Percentiles rank a stretch among this genome's conserved stretches.
Evolutionary conservation across 2,888 invertebrate species (phyloP).

Genomic region (Dorcus hopei): DNA sequence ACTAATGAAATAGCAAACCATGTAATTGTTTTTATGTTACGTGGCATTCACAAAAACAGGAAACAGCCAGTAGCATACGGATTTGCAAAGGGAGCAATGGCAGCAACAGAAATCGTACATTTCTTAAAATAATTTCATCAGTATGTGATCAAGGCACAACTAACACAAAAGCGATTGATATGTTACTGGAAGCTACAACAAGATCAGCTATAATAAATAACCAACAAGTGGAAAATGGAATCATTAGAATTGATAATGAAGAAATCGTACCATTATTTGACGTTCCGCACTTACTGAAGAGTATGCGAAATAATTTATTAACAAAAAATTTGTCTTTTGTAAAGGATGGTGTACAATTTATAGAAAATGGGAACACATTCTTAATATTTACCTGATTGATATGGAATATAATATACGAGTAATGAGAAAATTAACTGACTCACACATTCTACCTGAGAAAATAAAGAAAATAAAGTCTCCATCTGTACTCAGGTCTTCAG

Average conservation of each 20-base stretch:
- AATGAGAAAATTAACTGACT: constrained; percentile 19
- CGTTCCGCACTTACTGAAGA: constrained; percentile 16
- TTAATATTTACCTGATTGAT: constrained; percentile 18
- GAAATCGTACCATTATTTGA: constrained; percentile 21
- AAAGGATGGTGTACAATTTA: not conserved
- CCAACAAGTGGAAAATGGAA: no score
- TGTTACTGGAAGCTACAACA: not conserved
- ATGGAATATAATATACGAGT: constrained; percentile 12
- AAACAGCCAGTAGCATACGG: not conserved
- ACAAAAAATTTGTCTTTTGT: constrained; percentile 19
- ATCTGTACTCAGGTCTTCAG: constrained; percentile 25
- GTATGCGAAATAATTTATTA: constrained; percentile 21
- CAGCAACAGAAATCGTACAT: not conserved
- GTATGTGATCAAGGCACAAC: not conserved
- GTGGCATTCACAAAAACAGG: not conserved
- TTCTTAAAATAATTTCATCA: not conserved
- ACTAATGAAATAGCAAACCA: constrained; percentile 1
- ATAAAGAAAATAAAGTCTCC: constrained; percentile 27
- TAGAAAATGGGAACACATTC: constrained; percentile 23
- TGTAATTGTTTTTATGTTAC: not conserved
- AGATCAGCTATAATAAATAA: not conserved
- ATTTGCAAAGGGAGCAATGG: not conserved
- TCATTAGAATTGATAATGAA: no score
- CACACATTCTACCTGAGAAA: constrained; percentile 17
- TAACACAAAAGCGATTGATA: not conserved